These are phyloP conservation scores for Ashinkailepas kermadecensis DNA, from an alignment of 2,888 invertebrate species.

Conservation along the genomic window DNA sequence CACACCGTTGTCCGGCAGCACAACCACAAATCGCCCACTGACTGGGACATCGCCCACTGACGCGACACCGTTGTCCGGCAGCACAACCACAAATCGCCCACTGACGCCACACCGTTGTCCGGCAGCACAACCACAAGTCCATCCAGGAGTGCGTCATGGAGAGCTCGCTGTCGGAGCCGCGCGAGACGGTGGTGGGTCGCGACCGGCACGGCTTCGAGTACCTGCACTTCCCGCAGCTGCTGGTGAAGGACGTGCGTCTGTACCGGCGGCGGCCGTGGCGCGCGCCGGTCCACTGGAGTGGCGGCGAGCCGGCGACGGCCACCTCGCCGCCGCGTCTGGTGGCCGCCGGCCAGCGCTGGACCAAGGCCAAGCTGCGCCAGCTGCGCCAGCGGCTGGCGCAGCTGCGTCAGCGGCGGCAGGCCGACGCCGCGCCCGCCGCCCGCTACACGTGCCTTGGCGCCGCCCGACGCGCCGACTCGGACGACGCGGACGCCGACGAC, in stretches of 20 bases:
- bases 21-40: no score
- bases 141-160: conserved; percentile 49
- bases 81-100: no score
- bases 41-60: no score
- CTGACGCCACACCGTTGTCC: conserved; percentile 6
- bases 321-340: neutral
- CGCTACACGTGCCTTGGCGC: neutral
- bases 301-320: neutral
- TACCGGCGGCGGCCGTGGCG: conserved; percentile 42
- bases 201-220: conserved; percentile 49
- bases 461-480: neutral
- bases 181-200: conserved; percentile 46
- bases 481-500: neutral
- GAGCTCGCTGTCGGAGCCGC: conserved; percentile 44
- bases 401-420: neutral
- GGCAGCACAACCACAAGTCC: conserved; percentile 48
- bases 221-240: conserved; percentile 51
- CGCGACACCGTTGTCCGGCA: no score
- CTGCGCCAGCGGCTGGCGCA: neutral
- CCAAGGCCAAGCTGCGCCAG: conserved; percentile 15
- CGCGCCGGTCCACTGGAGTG: neutral
- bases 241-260: conserved; percentile 48
- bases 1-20: no score
- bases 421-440: neutral
- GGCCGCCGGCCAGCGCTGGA: conserved; percentile 3